Percentiles rank a stretch among this genome's conserved stretches.
Evolutionary conservation across 2,113 vertebrate genomes (phyloP).

Genomic region (Pleuronectes platessa): DNA sequence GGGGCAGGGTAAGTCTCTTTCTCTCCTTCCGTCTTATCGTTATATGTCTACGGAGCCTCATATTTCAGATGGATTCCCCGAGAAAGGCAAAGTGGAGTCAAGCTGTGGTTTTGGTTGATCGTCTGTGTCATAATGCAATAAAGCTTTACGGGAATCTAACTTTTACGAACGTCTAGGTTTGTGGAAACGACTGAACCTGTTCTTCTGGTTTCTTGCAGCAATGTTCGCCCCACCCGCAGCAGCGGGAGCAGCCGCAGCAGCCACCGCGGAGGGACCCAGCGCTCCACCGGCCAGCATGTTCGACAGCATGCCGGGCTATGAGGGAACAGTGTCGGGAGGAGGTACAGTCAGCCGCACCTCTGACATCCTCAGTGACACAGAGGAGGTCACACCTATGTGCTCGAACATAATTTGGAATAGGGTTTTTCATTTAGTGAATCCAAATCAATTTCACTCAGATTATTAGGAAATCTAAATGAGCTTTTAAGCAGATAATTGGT

Average conservation of each 20-base stretch:
- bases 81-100: background rate
- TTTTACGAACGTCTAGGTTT: background rate
- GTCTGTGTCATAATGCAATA: background rate
- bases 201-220: constrained; percentile 69
- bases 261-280: constrained; percentile 45
- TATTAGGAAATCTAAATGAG: too few relatives aligned
- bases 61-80: background rate
- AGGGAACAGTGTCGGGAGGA: constrained; percentile 73
- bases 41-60: too few relatives aligned
- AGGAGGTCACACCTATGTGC: too few relatives aligned
- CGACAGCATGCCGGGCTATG: constrained; percentile 78
- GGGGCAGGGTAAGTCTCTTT: constrained; percentile 42
- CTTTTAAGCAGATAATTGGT: too few relatives aligned
- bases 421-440: too few relatives aligned
- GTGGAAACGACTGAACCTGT: constrained; percentile 45
- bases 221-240: constrained; percentile 64
- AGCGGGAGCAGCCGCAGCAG: background rate
- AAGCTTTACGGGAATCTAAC: background rate
- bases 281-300: constrained; percentile 77
- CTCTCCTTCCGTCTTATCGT: background rate
- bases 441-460: too few relatives aligned
- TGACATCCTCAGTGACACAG: background rate
- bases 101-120: rapidly evolving
- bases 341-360: constrained; percentile 47
- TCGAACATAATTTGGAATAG: too few relatives aligned